phyloP scores from a whole-genome alignment of 2,888 invertebrate species.

The Drosophila prostipennis region DNA sequence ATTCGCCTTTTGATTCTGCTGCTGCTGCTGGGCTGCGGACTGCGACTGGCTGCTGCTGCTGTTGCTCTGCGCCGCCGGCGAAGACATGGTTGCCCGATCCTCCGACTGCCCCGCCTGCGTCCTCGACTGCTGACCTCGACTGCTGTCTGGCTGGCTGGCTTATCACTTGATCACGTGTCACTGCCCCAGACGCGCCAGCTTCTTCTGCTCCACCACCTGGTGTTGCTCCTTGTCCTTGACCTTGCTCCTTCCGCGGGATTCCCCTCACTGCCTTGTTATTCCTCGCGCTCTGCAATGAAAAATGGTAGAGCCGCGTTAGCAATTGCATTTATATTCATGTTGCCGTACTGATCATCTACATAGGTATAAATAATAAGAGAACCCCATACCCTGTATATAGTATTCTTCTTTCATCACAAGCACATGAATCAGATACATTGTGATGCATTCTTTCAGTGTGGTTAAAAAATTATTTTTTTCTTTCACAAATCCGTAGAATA shows the following conservation, averaged over 20 bases:
- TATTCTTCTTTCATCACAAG: constrained; percentile 9
- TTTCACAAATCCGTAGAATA: no score
- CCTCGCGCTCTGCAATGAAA: constrained; percentile 27
- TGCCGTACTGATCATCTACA: background rate
- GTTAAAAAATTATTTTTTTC: no score
- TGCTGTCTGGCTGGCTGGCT: background rate
- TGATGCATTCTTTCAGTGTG: background rate
- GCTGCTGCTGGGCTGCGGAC: constrained; percentile 55
- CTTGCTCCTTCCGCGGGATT: background rate
- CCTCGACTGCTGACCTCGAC: constrained; percentile 1
- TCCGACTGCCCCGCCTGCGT: constrained; percentile 33
- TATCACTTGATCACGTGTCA: constrained; percentile 12
- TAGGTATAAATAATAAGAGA: constrained; percentile 38
- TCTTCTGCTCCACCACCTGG: constrained; percentile 22
- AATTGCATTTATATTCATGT: constrained; percentile 36
- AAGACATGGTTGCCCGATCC: constrained; percentile 63
- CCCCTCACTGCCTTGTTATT: background rate
- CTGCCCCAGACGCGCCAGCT: constrained; percentile 30
- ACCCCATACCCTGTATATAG: background rate
- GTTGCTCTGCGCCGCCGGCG: constrained; percentile 72
- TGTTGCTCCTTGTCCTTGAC: constrained; percentile 8
- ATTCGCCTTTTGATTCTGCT: constrained; percentile 53
- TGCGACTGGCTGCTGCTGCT: constrained; percentile 51
- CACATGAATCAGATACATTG: constrained; percentile 16
- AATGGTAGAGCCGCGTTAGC: constrained; percentile 24